A percentile compares a stretch with the other conserved stretches of the same genome.
Conservation (phyloP, 2,888 invertebrate genomes). For the Melanotus villosus region DNA sequence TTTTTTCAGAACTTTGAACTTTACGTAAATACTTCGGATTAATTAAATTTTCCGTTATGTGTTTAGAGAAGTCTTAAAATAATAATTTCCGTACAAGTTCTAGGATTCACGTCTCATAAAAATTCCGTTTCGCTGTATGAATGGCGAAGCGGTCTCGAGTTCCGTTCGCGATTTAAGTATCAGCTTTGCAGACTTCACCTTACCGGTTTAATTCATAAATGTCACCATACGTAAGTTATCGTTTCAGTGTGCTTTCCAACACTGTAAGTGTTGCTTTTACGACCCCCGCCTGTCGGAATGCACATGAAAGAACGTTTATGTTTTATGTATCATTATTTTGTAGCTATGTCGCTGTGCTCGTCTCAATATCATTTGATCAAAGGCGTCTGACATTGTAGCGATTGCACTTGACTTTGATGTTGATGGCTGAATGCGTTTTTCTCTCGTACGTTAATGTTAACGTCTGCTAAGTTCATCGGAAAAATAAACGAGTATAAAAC, state of each 20-base stretch:
- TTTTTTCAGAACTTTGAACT: too few species aligned
- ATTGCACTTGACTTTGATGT: slow-evolving; percentile 48
- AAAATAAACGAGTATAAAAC: not conserved
- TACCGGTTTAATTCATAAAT: slow-evolving; percentile 63
- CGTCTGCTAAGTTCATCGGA: not conserved
- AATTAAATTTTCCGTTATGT: too few species aligned
- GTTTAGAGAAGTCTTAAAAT: too few species aligned
- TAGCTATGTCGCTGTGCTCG: slow-evolving; percentile 52
- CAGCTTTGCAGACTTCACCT: slow-evolving; percentile 42
- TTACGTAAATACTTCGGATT: too few species aligned
- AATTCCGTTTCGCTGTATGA: not conserved
- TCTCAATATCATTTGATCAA: slow-evolving; percentile 49
- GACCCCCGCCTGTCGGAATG: slow-evolving; percentile 59
- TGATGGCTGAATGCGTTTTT: slow-evolving; percentile 18
- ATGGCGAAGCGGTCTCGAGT: slow-evolving; percentile 5
- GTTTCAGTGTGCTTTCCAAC: slow-evolving; percentile 63
- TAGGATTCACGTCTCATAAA: not conserved
- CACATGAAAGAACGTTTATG: slow-evolving; percentile 64
- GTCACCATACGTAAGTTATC: slow-evolving; percentile 64
- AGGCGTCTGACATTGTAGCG: slow-evolving; percentile 47
- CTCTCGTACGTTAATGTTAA: not conserved
- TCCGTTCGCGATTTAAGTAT: slow-evolving; percentile 33
- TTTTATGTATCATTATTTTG: slow-evolving; percentile 63
- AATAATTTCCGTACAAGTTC: too few species aligned
- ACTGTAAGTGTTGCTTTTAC: slow-evolving; percentile 61